Percentiles rank a stretch among this genome's conserved stretches.
phyloP scores from a whole-genome alignment of 2,113 vertebrate species.

The Pedetes capensis region DNA sequence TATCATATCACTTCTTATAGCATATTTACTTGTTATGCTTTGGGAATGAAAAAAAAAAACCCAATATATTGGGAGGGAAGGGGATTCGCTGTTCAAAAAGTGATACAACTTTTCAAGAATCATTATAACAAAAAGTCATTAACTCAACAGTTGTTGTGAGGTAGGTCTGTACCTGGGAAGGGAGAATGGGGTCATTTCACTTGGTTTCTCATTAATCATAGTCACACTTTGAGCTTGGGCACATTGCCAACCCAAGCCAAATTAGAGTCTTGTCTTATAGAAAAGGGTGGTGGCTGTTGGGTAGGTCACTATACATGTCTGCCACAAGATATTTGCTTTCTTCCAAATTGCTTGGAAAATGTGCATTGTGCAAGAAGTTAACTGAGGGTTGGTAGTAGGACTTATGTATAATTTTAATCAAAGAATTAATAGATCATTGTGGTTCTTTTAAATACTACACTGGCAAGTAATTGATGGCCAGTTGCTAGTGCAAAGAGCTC shows the following conservation, averaged over 20 bases:
- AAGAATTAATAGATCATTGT: constrained; percentile 17
- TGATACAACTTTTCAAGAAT: constrained; percentile 32
- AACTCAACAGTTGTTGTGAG: neutral
- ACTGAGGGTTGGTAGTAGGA: neutral
- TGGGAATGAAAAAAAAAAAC: constrained; percentile 21
- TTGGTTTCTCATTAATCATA: constrained; percentile 58
- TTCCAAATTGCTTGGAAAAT: constrained; percentile 22
- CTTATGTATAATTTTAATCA: constrained; percentile 33
- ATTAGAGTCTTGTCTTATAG: constrained; percentile 23
- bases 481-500: neutral
- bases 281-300: neutral
- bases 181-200: neutral
- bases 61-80: neutral
- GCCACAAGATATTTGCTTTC: neutral
- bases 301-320: neutral
- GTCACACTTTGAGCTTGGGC: constrained; percentile 18
- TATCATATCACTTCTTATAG: constrained; percentile 5
- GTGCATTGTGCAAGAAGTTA: constrained; percentile 1
- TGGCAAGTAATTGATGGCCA: neutral
- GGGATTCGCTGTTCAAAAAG: constrained; percentile 40
- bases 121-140: constrained; percentile 24
- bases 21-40: constrained; percentile 49
- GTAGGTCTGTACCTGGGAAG: constrained; percentile 13
- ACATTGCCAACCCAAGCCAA: constrained; percentile 21
- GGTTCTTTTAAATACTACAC: constrained; percentile 26